Base-by-base conservation (phyloP, 2,113 vertebrate species). In the Alces alces region DNA sequence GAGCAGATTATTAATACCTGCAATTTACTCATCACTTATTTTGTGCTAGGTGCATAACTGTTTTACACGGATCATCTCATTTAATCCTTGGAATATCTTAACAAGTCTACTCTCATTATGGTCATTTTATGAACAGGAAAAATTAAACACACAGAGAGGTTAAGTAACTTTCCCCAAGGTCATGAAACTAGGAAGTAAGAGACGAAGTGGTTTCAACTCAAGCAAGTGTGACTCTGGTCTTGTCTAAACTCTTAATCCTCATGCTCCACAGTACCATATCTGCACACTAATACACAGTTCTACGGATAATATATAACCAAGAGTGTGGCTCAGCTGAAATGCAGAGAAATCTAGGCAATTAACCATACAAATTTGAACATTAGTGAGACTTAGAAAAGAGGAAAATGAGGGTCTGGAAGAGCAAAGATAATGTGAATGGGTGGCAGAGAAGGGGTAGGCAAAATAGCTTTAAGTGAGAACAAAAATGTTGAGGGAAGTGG, bases 11-110 rank as follows among this genome's bases (percentile, higher is more conserved):
- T 88, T 90, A 86, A 94, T 64, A 92, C 15, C 64, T 90, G 30
- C 6, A 33, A 73, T 89, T 78, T 96, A 93, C 73, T 94, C 36
- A 94, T 94, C 39, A 85, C 55, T 94, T 96, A 94, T 87, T 95
- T 94, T 76, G 36, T 94, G 58, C 21, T 45, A 86, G 58, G 30
- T 52, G n/a, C 27, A 57, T 97, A 83, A 89, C 33, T 87, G 73
- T 76, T 93, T 96, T 96, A 83, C 76, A 87, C 0, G 4, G 39
- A 66, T 90, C 94, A 97, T 96, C n/a, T 95, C 50, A 87, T 64
- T 76, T 95, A 91, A 78, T 66, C 21, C 39, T 95, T 36, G 8
- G n/a, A 78, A 55, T 13, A 76, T 60, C 39, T 92, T 94, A 89
- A 78, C 43, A 89, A 88, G 27, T 33, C 23, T 61, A 39, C 12